Percentiles rank a stretch among this genome's conserved stretches.
phyloP scores from a whole-genome alignment of 2,888 invertebrate species.

The Lepidocyrtoides sp. region DNA sequence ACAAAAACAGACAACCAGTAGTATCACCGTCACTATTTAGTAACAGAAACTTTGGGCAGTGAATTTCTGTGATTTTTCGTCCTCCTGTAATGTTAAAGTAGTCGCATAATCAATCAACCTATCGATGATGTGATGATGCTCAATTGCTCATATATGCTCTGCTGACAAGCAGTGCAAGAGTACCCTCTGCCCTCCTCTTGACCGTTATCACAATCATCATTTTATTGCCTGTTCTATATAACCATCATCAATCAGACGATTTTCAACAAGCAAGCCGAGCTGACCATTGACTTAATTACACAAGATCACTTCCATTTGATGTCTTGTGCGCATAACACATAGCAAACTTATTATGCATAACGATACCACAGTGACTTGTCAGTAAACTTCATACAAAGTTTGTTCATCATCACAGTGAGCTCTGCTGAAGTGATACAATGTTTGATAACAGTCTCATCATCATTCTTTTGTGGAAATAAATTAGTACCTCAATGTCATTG shows the following conservation, averaged over 20 bases:
- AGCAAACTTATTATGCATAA: background rate
- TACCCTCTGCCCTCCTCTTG: constrained; percentile 54
- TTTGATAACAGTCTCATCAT: background rate
- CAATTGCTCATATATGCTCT: background rate
- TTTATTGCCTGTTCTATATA: background rate
- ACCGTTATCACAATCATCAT: constrained; percentile 30
- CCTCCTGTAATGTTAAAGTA: constrained; percentile 8
- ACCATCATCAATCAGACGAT: constrained; percentile 44
- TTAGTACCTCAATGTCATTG: background rate
- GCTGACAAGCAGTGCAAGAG: constrained; percentile 42
- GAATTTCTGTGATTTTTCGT: background rate
- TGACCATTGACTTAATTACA: constrained; percentile 22
- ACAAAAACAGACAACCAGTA: too few species aligned
- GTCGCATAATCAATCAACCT: too few species aligned
- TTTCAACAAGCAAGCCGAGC: background rate
- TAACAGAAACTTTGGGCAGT: constrained; percentile 1
- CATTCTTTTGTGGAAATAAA: constrained; percentile 5
- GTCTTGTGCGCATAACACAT: background rate
- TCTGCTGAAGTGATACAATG: constrained; percentile 2
- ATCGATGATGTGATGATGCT: background rate
- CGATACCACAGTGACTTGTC: background rate
- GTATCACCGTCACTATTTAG: too few species aligned
- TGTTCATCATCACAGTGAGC: background rate
- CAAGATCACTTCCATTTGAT: background rate
- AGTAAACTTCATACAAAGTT: background rate